Evolutionary conservation across 2,113 vertebrate species (phyloP), one percentile per base, ranked within the genome.

Genomic region (Mohoua ochrocephala): DNA sequence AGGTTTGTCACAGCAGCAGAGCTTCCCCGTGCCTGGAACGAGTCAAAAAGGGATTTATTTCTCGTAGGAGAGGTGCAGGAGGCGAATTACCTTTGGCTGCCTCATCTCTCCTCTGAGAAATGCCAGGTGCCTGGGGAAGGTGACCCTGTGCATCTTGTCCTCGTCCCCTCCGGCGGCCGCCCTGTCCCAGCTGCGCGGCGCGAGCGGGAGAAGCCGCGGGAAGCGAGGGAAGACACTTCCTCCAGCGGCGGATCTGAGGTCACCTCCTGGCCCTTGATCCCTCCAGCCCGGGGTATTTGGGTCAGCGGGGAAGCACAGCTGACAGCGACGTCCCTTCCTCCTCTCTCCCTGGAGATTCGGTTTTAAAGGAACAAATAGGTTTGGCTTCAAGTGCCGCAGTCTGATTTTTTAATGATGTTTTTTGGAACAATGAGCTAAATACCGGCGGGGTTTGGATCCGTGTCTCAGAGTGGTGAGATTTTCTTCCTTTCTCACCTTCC

Each of bases 181-280:
- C n/a, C 59, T 7, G 44, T 28, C 83, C 73, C 7, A 13, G 70
- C 77, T 10, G 28, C 2, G 3, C 17, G 8, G 41, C 10, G 24
- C 4, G 15, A 90, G 85, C 15, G 23, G 89, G 95, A 94, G 95
- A 93, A 97, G 86, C 91, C 84, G 10, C 78, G 74, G 96, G 95
- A 97, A 93, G 95, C n/a, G 15, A 96, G 95, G 88, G 95, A 95
- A 94, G 92, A 97, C 95, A 90, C 93, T 97, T 96, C 91, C 89
- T 94, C 80, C 68, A 15, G 57, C 1, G 26, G 23, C 95, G 94
- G 96, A 95, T 97, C 96, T 97, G 95, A 96, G 84, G 37, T 97
- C 91, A 96, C 87, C 95, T 95, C 84, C 93, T 89, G 89, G 94
- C 83, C 92, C 91, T 93, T 91, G 93, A 95, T 95, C 90, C 79